A percentile compares a stretch with the other conserved stretches of the same genome.
These are phyloP conservation scores for Cirrhinus mrigala DNA, from an alignment of 2,797 vertebrate species.

Conservation along the genomic window DNA sequence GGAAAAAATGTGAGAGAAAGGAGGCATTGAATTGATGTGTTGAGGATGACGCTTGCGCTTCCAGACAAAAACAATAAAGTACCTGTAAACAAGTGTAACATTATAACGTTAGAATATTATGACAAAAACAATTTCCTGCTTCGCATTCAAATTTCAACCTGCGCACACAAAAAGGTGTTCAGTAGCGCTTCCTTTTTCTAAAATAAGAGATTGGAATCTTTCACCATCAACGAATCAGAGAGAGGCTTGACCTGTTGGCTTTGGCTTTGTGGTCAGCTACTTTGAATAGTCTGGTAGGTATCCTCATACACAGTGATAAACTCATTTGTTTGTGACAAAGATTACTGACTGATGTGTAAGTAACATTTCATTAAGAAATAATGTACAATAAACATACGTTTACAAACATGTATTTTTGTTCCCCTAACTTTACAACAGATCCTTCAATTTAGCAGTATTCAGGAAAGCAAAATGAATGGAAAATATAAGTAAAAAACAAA, in stretches of 20 bases:
- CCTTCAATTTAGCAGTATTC: no score
- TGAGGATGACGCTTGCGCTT: background rate
- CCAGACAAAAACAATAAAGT: background rate
- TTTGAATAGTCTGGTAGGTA: conserved; percentile 44
- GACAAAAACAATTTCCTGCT: conserved; percentile 25
- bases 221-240: background rate
- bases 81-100: background rate
- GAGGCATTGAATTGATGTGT: background rate
- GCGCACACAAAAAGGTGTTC: background rate
- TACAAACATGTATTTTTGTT: no score
- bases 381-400: no score
- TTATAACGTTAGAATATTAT: background rate
- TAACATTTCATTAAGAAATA: no score
- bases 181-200: conserved; percentile 8
- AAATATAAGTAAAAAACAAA: no score
- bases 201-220: conserved; percentile 33
- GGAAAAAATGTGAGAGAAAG: conserved; percentile 17
- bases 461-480: no score
- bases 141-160: conserved; percentile 51
- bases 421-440: no score
- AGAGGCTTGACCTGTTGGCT: background rate
- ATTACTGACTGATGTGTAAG: no score
- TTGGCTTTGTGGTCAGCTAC: conserved; percentile 1
- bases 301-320: background rate
- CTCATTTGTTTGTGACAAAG: background rate